Evolutionary conservation across 2,797 vertebrate species (phyloP).

Genomic region (Pteronotus mesoamericanus): DNA sequence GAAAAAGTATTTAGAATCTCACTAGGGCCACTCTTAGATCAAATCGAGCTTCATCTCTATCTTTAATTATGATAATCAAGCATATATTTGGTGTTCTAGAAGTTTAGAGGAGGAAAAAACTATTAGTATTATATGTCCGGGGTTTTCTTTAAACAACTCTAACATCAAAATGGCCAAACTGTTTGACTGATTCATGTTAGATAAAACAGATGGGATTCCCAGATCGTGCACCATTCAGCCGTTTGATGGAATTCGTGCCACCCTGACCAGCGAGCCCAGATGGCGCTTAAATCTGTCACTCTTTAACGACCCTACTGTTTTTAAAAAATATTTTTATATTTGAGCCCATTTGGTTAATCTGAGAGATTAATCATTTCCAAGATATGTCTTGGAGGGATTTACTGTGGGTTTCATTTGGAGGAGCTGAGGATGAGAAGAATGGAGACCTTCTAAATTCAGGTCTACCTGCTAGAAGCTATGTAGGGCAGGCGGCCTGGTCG

Average conservation of each 20-base stretch:
- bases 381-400: conserved; percentile 77
- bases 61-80: conserved; percentile 3
- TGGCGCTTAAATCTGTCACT: conserved; percentile 88
- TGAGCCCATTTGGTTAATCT: conserved; percentile 82
- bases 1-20: conserved; percentile 34
- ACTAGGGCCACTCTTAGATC: neutral
- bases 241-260: conserved; percentile 87
- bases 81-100: conserved; percentile 61
- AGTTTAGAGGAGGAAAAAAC: conserved; percentile 65
- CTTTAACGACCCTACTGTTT: conserved; percentile 86
- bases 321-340: conserved; percentile 84
- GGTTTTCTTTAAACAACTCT: conserved; percentile 64
- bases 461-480: conserved; percentile 8
- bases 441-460: neutral
- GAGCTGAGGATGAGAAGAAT: conserved; percentile 30
- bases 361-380: conserved; percentile 85
- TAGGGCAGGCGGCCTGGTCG: neutral
- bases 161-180: conserved; percentile 77
- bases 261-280: conserved; percentile 85
- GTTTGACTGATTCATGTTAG: conserved; percentile 78
- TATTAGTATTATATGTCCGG: conserved; percentile 64
- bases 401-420: conserved; percentile 1
- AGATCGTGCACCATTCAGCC: conserved; percentile 87
- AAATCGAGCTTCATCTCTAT: neutral
- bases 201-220: conserved; percentile 87